Conservation (phyloP, 2,888 invertebrate species). For the Philaethria dido region DNA sequence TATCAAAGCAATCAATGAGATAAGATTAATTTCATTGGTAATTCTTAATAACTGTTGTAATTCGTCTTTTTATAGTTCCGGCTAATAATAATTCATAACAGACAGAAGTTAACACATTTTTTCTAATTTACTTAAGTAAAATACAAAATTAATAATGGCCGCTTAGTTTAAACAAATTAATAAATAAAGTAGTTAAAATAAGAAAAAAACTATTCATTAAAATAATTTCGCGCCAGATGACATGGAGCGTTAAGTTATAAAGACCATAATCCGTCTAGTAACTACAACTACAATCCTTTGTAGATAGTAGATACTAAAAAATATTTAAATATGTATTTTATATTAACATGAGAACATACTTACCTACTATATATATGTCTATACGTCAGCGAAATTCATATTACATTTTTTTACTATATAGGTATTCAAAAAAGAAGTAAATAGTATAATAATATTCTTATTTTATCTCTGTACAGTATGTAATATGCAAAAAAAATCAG, state of each 20-base stretch:
- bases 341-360: background rate
- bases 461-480: no score
- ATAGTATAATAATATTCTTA: no score
- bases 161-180: background rate
- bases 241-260: constrained; percentile 20
- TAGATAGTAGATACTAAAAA: background rate
- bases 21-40: constrained; percentile 55
- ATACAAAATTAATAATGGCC: background rate
- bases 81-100: background rate
- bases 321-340: constrained; percentile 3
- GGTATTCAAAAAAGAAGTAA: no score
- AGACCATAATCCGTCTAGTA: background rate
- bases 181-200: background rate
- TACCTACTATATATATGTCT: no score
- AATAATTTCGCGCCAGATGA: constrained; percentile 37
- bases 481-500: no score
- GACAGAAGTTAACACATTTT: constrained; percentile 1
- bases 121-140: background rate
- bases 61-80: background rate
- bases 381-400: background rate
- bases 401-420: background rate
- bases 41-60: constrained; percentile 23
- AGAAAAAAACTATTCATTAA: constrained; percentile 27
- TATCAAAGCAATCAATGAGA: constrained; percentile 49
- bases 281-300: no score